Evolutionary conservation across 2,797 vertebrate species (phyloP), one percentile per base, ranked within the genome.

Genomic region (Etheostoma nigrum): DNA sequence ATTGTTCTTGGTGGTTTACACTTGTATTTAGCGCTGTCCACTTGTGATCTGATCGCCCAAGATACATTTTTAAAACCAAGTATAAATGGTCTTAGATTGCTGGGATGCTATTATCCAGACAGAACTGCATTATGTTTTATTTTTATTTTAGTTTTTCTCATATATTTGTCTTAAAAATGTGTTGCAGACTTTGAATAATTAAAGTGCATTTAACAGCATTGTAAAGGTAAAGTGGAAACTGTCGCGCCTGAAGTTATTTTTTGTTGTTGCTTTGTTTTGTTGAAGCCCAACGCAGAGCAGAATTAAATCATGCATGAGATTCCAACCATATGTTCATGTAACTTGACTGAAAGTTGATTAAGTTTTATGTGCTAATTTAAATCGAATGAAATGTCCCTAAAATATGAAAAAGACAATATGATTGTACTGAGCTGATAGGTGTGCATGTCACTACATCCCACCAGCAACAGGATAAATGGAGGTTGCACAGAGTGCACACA

Each of bases 291-390:
- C 62, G 63, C 72, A 74, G 42, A 70, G 21, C 48, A 61, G 54
- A 42, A 45, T 7, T 64, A 44, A 58, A 76, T 80, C 44, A 51
- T 74, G 33, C 6, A 64, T 74, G 51, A 15, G 44, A 45, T 67
- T 75, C 1, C 16, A 33, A 10, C 45, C 8, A 19, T 60, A 12
- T 70, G 63, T 76, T 81, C 54, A 16, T 40, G 40, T 10, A 33
- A 53, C n/a, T 5, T 40, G 9, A 59, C 21, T 52, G 21, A 58
- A 42, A 19, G 45, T 45, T 53, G 21, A 63, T 19, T 16, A n/a
- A 57, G 59, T 42, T 60, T 54, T 52, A 52, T 16, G 10, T 14
- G 25, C 0, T 40, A 12, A 48, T 36, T 30, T 65, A 25, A 48
- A 61, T 70, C 36, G 5, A 67, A 63, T 49, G 6, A 47, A 70